Base-by-base conservation (phyloP, 2,888 invertebrate species). In the Drosophila anceps region DNA sequence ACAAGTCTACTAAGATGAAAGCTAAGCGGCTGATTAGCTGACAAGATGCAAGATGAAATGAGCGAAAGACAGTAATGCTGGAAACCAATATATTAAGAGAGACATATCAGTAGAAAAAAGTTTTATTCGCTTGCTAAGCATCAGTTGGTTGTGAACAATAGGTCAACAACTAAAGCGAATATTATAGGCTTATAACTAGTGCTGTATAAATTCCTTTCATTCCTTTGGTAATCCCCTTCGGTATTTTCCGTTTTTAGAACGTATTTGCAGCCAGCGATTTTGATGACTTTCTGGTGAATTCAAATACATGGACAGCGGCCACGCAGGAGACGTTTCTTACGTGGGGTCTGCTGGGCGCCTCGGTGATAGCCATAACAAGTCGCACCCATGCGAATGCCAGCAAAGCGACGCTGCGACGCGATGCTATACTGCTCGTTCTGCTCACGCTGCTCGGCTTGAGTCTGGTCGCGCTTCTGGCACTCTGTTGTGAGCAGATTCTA, bases 231-330 rank as follows among this genome's bases (percentile, higher is more conserved):
- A 37, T 10, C 4, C 1, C 6, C 6, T 3, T 3, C 9, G 10
- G 0, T 43, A 2, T 15, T 9, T 35, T 1, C 29, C 18, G 6
- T 12, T 12, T 95, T 12, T 94, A 96, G 84, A 95, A 96, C 82
- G 94, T 96, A 58, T 97, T 97, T 91, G 95, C 96, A 0, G 96
- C 96, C 80, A 96, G 96, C 6, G 95, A 96, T 43, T 97, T 97
- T 95, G 95, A 94, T 80, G 97, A 97, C 91, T 97, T 98, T 93
- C 96, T 98, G 91, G 94, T 96, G 51, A 97, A 97, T 91, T 94
- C 94, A 15, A 93, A 96, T 95, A 96, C 97, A 80, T 98, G 98
- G 98, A 94, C 96, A 31, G 97, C 98, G 0, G 98, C 98, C 0
- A 96, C 97, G 20, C 96, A 97, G 91, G 98, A 98, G 93, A 96